These are phyloP conservation scores for Fistularia tabacaria DNA, from an alignment of 2,797 vertebrate species.

Conservation along the genomic window DNA sequence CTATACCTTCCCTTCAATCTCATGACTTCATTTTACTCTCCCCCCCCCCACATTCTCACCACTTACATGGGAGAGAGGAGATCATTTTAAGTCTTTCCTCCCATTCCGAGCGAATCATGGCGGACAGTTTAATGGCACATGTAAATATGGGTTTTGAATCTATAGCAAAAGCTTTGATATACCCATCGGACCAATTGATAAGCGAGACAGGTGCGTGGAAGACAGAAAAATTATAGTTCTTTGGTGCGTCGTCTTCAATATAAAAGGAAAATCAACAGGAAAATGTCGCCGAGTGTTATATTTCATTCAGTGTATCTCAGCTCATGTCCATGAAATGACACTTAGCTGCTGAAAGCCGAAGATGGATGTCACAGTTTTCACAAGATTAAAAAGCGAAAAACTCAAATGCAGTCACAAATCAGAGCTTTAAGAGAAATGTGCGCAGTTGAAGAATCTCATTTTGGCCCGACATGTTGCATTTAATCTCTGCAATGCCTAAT, in stretches of 20 bases:
- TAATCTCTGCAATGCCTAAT: constrained; percentile 41
- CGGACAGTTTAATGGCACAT: constrained; percentile 82
- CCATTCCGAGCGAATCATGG: constrained; percentile 78
- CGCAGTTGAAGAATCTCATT: constrained; percentile 48
- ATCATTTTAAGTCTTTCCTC: constrained; percentile 68
- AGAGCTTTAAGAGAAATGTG: constrained; percentile 54
- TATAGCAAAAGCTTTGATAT: constrained; percentile 74
- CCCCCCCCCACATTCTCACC: constrained; percentile 49
- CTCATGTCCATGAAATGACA: background rate
- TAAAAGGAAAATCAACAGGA: no score
- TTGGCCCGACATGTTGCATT: constrained; percentile 33
- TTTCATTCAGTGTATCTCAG: no score
- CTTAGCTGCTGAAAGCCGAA: background rate
- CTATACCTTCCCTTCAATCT: constrained; percentile 75
- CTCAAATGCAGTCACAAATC: constrained; percentile 32
- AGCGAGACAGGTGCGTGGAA: constrained; percentile 64
- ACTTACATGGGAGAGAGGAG: constrained; percentile 71
- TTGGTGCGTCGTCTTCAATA: no score
- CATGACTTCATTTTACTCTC: constrained; percentile 44
- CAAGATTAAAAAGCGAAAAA: background rate
- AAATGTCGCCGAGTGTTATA: no score
- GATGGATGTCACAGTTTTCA: background rate
- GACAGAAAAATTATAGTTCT: background rate
- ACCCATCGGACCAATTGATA: constrained; percentile 77
- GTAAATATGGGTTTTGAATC: constrained; percentile 71